Evolutionary conservation across 1,140 invertebrate genomes (phyloP).

Genomic region (Elymnias hypermnestra): DNA sequence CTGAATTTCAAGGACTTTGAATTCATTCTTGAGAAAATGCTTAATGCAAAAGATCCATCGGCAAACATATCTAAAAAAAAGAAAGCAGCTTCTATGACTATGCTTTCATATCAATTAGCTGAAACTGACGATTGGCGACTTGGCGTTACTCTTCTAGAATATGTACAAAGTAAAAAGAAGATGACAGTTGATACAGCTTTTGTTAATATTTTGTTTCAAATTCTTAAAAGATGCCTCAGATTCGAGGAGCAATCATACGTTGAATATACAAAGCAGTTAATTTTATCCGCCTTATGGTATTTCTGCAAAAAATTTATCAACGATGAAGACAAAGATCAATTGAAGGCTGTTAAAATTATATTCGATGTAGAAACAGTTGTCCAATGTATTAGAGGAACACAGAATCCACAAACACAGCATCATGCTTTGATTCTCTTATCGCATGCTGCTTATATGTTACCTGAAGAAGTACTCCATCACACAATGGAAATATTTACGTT

Average conservation of each 20-base stretch:
- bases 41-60: conserved; percentile 52
- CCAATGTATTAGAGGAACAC: conserved; percentile 90
- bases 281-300: conserved; percentile 87
- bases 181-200: conserved; percentile 80
- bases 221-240: conserved; percentile 87
- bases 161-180: conserved; percentile 89
- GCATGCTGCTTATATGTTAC: conserved; percentile 83
- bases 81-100: conserved; percentile 56
- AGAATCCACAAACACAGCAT: conserved; percentile 96
- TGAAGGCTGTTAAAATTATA: conserved; percentile 76
- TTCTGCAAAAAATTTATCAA: conserved; percentile 79
- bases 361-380: conserved; percentile 91
- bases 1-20: conserved; percentile 80
- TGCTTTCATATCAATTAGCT: conserved; percentile 76
- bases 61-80: conserved; percentile 50
- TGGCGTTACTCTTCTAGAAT: conserved; percentile 87
- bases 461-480: conserved; percentile 91
- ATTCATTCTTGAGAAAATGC: conserved; percentile 79
- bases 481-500: conserved; percentile 97
- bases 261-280: conserved; percentile 93
- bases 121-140: conserved; percentile 84
- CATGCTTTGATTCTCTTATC: conserved; percentile 90
- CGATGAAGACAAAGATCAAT: conserved; percentile 61
- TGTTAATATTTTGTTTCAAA: conserved; percentile 85
- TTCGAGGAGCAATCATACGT: conserved; percentile 89